These are phyloP conservation scores for Apoda limacodes DNA, from an alignment of 2,888 invertebrate genomes.

Conservation along the genomic window DNA sequence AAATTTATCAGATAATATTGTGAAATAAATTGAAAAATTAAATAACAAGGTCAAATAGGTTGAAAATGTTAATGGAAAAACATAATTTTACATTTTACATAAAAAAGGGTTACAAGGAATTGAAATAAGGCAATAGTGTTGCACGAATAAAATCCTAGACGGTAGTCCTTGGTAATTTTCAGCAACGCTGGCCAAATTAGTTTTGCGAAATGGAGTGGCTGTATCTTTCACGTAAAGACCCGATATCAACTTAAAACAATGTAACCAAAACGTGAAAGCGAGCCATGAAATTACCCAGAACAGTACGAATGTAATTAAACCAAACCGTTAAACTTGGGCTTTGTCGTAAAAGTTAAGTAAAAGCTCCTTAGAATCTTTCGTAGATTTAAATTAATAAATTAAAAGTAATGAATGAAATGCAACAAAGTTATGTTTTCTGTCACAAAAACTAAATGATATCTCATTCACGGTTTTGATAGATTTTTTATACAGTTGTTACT, in stretches of 20 bases:
- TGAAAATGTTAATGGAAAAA: too few relatives aligned
- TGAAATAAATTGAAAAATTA: too few relatives aligned
- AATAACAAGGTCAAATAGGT: too few relatives aligned
- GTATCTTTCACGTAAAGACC: slow-evolving; percentile 45
- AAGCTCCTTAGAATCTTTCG: slow-evolving; percentile 41
- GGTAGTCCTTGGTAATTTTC: slow-evolving; percentile 36
- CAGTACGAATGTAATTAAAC: slow-evolving; percentile 54
- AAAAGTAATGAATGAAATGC: slow-evolving; percentile 28
- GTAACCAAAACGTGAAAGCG: slow-evolving; percentile 46
- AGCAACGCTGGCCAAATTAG: slow-evolving; percentile 40
- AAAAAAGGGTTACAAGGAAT: slow-evolving; percentile 8
- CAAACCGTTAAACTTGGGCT: slow-evolving; percentile 45
- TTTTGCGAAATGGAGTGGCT: slow-evolving; percentile 32
- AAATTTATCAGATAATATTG: too few relatives aligned
- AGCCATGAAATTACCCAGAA: slow-evolving; percentile 42
- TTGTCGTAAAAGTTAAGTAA: slow-evolving; percentile 48
- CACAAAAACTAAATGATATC: too few relatives aligned
- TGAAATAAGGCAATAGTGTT: slow-evolving; percentile 22
- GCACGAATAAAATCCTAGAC: slow-evolving; percentile 18
- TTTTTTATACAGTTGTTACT: too few relatives aligned
- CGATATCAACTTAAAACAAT: slow-evolving; percentile 54
- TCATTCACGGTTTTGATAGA: too few relatives aligned
- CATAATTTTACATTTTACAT: too few relatives aligned
- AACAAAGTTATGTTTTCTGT: too few relatives aligned
- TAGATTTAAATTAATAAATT: slow-evolving; percentile 41